phyloP scores from a whole-genome alignment of 2,888 invertebrate species.

The Ceraclea dissimilis region DNA sequence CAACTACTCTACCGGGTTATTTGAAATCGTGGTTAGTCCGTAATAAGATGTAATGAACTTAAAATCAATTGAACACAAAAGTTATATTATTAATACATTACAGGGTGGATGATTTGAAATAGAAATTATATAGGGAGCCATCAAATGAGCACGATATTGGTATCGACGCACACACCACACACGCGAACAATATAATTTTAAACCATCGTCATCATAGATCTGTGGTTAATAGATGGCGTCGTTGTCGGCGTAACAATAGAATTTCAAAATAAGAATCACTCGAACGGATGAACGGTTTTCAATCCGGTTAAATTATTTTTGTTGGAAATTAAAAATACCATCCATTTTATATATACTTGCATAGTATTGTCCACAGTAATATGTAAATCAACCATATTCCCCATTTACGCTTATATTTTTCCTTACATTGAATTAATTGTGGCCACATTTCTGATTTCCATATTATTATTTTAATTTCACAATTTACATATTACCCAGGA shows the following conservation, averaged over 20 bases:
- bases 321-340: constrained; percentile 23
- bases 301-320: constrained; percentile 23
- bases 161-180: neutral
- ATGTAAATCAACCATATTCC: neutral
- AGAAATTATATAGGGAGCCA: too few species aligned
- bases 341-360: constrained; percentile 11
- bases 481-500: too few species aligned
- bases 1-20: too few species aligned
- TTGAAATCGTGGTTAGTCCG: too few species aligned
- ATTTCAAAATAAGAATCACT: constrained; percentile 22
- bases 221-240: constrained; percentile 12
- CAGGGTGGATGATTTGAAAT: too few species aligned
- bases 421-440: constrained; percentile 11
- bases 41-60: too few species aligned
- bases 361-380: constrained; percentile 8
- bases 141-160: too few species aligned
- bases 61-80: too few species aligned
- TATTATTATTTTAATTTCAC: too few species aligned
- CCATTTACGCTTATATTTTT: constrained; percentile 1
- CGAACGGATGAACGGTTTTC: constrained; percentile 21
- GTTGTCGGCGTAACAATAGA: constrained; percentile 19
- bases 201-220: constrained; percentile 1
- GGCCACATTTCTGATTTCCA: constrained; percentile 20
- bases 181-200: neutral
- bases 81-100: too few species aligned